Conservation (phyloP, 2,113 vertebrate genomes). For the Hydrolagus affinis region DNA sequence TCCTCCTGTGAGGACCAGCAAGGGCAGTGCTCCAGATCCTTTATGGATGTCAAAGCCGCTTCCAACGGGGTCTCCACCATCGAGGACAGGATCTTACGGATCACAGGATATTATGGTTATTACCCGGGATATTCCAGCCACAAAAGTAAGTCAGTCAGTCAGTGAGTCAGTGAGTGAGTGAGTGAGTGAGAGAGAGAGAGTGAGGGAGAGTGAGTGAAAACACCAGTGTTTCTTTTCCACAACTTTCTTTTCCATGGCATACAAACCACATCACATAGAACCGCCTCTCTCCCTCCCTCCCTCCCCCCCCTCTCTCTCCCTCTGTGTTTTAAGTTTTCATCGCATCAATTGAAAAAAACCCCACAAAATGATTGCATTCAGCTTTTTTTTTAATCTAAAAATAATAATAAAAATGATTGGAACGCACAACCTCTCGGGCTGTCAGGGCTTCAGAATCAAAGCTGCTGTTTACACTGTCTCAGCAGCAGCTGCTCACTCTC, state of each 20-base stretch:
- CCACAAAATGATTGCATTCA: too few relatives aligned
- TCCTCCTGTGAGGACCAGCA: slow-evolving; percentile 33
- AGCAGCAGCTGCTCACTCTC: background rate
- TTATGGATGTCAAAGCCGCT: slow-evolving; percentile 73
- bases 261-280: too few relatives aligned
- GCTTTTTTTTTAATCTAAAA: too few relatives aligned
- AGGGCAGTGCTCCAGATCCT: slow-evolving; percentile 44
- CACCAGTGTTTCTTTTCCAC: background rate
- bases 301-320: too few relatives aligned
- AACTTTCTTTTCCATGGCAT: background rate
- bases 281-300: too few relatives aligned
- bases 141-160: slow-evolving; percentile 71
- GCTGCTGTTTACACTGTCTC: slow-evolving; percentile 38
- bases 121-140: slow-evolving; percentile 92
- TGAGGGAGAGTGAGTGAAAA: too few relatives aligned
- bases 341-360: too few relatives aligned
- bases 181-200: background rate
- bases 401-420: too few relatives aligned
- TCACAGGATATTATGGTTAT: slow-evolving; percentile 96
- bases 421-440: too few relatives aligned
- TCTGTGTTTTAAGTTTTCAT: too few relatives aligned
- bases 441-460: too few relatives aligned
- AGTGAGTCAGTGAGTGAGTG: background rate
- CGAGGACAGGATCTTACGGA: slow-evolving; percentile 89
- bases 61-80: slow-evolving; percentile 91